Percentiles rank a stretch among this genome's conserved stretches.
Evolutionary conservation across 2,113 vertebrate genomes (phyloP).

Genomic region (Marcusenius ussheri): DNA sequence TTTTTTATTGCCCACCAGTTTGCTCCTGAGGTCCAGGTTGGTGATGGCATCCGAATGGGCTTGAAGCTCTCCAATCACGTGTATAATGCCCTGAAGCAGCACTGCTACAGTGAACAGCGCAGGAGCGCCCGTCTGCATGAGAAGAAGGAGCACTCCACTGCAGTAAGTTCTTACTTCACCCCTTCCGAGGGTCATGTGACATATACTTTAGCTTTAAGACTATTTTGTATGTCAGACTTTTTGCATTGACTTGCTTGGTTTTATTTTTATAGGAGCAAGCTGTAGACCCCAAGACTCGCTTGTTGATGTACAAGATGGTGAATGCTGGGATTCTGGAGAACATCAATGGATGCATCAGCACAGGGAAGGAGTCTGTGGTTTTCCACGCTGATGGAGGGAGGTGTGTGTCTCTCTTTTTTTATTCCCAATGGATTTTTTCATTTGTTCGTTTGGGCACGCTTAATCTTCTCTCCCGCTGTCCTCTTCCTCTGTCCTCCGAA

Average conservation of each 20-base stretch:
- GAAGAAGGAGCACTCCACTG: slow-evolving; percentile 94
- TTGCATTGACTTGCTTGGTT: not conserved
- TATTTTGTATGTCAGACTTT: not conserved
- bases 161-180: slow-evolving; percentile 59
- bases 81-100: slow-evolving; percentile 91
- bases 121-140: slow-evolving; percentile 88
- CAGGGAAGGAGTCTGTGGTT: slow-evolving; percentile 93
- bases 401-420: slow-evolving; percentile 48
- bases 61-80: slow-evolving; percentile 93
- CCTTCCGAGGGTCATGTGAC: not conserved
- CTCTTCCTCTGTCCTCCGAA: slow-evolving; percentile 27
- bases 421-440: not conserved
- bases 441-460: not conserved
- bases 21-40: slow-evolving; percentile 86
- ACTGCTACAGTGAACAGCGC: slow-evolving; percentile 83
- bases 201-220: not conserved
- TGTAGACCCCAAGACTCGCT: slow-evolving; percentile 88
- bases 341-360: slow-evolving; percentile 94
- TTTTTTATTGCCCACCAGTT: slow-evolving; percentile 61
- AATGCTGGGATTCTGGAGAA: slow-evolving; percentile 82
- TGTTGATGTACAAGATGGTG: slow-evolving; percentile 96
- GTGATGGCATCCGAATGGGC: slow-evolving; percentile 92
- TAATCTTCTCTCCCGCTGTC: not conserved
- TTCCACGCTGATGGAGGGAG: slow-evolving; percentile 91
- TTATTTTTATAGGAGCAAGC: slow-evolving; percentile 78